Base-by-base conservation (phyloP, 2,797 vertebrate genomes). In the Alcedo quadribrachys region DNA sequence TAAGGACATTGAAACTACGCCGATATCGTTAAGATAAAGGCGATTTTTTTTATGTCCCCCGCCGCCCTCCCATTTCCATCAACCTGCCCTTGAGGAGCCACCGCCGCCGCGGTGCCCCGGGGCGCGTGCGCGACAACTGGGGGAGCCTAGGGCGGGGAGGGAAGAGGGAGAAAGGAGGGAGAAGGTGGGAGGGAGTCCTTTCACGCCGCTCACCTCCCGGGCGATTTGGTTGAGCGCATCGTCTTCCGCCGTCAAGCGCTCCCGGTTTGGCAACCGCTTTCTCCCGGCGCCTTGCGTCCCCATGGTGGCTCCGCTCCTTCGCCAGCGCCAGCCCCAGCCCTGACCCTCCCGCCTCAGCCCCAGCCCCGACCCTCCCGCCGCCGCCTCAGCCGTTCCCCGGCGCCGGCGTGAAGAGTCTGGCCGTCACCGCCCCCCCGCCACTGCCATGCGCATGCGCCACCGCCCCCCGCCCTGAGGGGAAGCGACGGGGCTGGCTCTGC, bases 211-310 rank as follows among this genome's bases (percentile, higher is more conserved):
- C 96, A 99, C 99, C 98, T 99, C 98, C 92, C 98, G 98, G 14
- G 99, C 99, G 63, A 99, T 99, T 89, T 98, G 98, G 80, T 98
- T 99, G 6, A 99, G 97, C 37, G 99, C 98, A 96, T 99, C 98
- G 96, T 99, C 99, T 96, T 99, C 99, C 3, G 98, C 99, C 46
- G 98, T 98, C 78, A 98, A 96, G 73, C 96, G 97, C 71, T 99
- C 99, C 94, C 98, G 98, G 93, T 98, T 98, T 80, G 98, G 98
- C 83, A 98, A 98, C 94, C 99, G 98, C 94, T 98, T 99, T 65
- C 99, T 97, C 92, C 99, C 99, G 8, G 98, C 89, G 5, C 98
- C 99, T 94, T 98, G 99, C 51, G 98, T 98, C 89, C 98, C 98
- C 98, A 99, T 99, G 83, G 96, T 14, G 37, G 33, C 27, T 50